These are phyloP conservation scores for Tenebrosternarchus preto DNA, from an alignment of 2,113 vertebrate species.

Conservation along the genomic window DNA sequence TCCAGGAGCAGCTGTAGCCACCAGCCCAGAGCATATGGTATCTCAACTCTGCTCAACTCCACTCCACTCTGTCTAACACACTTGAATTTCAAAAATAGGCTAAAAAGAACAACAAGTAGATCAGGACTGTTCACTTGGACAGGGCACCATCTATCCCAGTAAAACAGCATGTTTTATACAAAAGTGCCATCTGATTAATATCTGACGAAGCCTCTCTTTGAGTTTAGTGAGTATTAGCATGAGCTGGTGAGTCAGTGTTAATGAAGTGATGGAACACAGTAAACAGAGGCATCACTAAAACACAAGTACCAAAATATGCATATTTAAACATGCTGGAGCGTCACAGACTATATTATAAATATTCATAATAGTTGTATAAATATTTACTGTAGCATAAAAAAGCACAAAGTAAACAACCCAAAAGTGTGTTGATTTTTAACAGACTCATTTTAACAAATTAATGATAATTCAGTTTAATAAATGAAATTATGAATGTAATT, in stretches of 20 bases:
- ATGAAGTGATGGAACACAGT: not conserved
- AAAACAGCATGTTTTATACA: not conserved
- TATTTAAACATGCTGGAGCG: not conserved
- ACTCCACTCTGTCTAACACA: too few relatives aligned
- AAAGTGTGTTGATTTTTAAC: too few relatives aligned
- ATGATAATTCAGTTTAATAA: not conserved
- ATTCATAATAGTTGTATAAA: not conserved
- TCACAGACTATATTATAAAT: not conserved
- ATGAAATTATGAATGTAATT: too few relatives aligned
- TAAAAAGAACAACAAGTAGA: not conserved
- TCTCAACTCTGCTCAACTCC: too few relatives aligned
- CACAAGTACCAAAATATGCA: not conserved
- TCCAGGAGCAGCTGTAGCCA: too few relatives aligned
- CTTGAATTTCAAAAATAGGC: not conserved
- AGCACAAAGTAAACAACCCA: too few relatives aligned
- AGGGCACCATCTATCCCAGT: too few relatives aligned
- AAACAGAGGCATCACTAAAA: not conserved
- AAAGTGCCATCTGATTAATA: not conserved
- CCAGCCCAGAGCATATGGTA: too few relatives aligned
- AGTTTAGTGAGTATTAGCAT: not conserved
- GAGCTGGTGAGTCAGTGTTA: not conserved
- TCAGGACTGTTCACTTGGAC: too few relatives aligned
- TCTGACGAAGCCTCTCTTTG: not conserved
- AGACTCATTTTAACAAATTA: too few relatives aligned
- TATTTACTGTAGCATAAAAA: not conserved